Conservation (phyloP, 2,797 vertebrate species). For the Chelmon rostratus region DNA sequence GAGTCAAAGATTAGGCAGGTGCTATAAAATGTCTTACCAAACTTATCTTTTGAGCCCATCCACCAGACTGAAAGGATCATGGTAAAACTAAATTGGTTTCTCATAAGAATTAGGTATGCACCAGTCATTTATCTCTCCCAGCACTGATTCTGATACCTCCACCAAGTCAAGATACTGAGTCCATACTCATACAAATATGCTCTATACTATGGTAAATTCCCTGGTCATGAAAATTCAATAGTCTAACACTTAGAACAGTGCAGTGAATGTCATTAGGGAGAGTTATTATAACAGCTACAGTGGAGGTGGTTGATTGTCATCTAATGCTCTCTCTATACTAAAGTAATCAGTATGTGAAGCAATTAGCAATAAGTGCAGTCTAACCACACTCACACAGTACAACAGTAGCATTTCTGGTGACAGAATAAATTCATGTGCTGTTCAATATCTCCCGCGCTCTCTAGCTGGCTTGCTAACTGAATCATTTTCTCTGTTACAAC, state of each 20-base stretch:
- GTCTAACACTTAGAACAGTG: conserved; percentile 13
- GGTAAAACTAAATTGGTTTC: background rate
- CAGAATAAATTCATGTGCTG: conserved; percentile 38
- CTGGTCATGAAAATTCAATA: background rate
- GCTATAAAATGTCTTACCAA: background rate
- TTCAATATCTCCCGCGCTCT: conserved; percentile 23
- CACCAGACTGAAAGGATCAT: conserved; percentile 1
- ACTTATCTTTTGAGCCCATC: background rate
- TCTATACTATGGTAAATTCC: background rate
- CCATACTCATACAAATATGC: background rate
- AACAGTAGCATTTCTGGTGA: conserved; percentile 25
- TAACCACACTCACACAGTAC: conserved; percentile 39
- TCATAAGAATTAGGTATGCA: background rate
- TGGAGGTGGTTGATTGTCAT: background rate
- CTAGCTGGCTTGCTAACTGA: conserved; percentile 32
- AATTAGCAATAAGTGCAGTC: conserved; percentile 19
- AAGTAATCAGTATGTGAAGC: conserved; percentile 24
- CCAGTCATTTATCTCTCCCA: background rate
- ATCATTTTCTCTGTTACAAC: conserved; percentile 44
- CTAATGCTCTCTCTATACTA: conserved; percentile 21
- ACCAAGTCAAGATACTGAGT: background rate
- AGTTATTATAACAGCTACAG: conserved; percentile 21
- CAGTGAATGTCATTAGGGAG: background rate
- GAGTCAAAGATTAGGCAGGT: background rate
- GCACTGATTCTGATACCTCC: background rate